Conservation (phyloP, 2,113 vertebrate species). For the Brachypteracias leptosomus region DNA sequence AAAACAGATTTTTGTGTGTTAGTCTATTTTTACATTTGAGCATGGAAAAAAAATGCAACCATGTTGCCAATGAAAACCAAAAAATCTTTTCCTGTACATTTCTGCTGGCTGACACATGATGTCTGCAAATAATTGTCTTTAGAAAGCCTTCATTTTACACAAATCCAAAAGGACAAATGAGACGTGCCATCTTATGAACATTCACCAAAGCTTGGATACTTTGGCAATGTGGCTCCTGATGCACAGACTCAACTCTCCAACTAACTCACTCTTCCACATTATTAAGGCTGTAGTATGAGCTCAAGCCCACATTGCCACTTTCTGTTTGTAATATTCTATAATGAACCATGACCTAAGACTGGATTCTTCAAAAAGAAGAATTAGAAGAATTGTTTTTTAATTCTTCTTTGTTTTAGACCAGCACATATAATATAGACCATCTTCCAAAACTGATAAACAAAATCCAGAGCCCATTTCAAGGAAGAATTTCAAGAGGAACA, state of each 20-base stretch:
- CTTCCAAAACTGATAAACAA: neutral
- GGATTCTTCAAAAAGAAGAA: neutral
- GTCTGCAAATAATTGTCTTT: conserved; percentile 35
- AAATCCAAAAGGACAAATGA: neutral
- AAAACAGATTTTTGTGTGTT: neutral
- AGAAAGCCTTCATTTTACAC: conserved; percentile 23
- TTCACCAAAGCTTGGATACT: neutral
- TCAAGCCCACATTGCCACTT: neutral
- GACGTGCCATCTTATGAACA: neutral
- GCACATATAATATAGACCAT: neutral
- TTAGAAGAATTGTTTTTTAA: neutral
- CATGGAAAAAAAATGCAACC: neutral
- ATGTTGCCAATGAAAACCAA: conserved; percentile 53
- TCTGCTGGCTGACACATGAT: conserved; percentile 62
- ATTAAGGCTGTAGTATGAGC: neutral
- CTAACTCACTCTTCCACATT: neutral
- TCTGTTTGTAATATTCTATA: neutral
- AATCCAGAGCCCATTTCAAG: neutral
- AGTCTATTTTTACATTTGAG: conserved; percentile 60
- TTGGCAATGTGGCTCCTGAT: neutral
- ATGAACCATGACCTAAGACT: neutral
- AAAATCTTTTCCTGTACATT: conserved; percentile 46
- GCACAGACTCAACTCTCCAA: neutral
- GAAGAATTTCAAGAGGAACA: neutral
- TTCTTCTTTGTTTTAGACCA: neutral